These are phyloP conservation scores for Anguilla pacifica DNA, from an alignment of 2,797 vertebrate genomes.

Conservation along the genomic window DNA sequence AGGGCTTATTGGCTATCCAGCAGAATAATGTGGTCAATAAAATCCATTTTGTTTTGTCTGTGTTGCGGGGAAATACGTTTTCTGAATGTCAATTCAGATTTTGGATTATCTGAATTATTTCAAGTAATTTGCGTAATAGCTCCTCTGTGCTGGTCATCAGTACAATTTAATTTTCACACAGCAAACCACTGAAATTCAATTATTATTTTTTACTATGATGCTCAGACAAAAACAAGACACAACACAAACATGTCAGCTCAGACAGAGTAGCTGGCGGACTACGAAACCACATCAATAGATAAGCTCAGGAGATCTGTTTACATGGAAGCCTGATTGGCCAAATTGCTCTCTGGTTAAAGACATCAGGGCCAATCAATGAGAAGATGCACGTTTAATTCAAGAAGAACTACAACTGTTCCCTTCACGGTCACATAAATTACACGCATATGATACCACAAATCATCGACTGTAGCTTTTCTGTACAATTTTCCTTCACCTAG, in stretches of 20 bases:
- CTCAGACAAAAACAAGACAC: not conserved
- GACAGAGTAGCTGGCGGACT: not conserved
- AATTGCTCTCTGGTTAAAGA: not conserved
- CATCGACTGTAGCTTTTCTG: not conserved
- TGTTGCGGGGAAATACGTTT: not conserved
- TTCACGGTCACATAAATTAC: not conserved
- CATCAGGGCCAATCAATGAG: not conserved
- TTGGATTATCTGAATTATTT: not conserved
- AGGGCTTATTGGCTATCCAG: not conserved
- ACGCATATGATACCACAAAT: not conserved
- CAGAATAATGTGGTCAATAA: slow-evolving; percentile 6
- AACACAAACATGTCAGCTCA: not conserved
- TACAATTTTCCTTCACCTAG: not conserved
- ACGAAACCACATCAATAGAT: not conserved
- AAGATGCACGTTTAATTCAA: not conserved
- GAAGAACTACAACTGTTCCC: not conserved
- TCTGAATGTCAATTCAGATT: not conserved
- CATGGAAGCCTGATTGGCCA: not conserved
- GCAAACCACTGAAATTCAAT: not conserved
- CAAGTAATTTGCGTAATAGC: not conserved
- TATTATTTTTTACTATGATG: not conserved
- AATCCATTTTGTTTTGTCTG: not conserved
- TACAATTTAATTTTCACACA: not conserved
- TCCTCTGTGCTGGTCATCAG: not conserved
- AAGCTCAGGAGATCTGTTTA: not conserved